A percentile compares a stretch with the other conserved stretches of the same genome.
Evolutionary conservation across 2,888 invertebrate genomes (phyloP).

Genomic region (Eristalinus sepulchralis): DNA sequence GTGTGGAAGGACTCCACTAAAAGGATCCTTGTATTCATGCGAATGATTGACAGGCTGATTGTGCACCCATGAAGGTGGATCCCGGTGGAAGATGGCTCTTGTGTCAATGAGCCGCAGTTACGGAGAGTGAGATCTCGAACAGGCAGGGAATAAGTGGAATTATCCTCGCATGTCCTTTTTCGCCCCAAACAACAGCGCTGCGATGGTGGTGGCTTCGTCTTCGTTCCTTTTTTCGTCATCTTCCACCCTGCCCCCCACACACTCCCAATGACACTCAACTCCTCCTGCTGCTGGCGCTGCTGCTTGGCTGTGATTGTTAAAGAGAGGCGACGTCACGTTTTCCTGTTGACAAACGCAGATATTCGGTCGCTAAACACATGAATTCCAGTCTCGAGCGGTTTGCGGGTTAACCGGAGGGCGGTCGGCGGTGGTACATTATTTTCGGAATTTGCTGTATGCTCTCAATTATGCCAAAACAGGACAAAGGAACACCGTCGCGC

Average conservation of each 20-base stretch:
- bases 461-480: slow-evolving; percentile 60
- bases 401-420: background rate
- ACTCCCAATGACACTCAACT: too few relatives aligned
- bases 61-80: slow-evolving; percentile 58
- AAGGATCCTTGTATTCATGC: slow-evolving; percentile 64
- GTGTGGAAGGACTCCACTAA: slow-evolving; percentile 27
- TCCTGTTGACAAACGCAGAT: slow-evolving; percentile 66
- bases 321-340: slow-evolving; percentile 56
- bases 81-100: slow-evolving; percentile 57
- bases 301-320: slow-evolving; percentile 41
- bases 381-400: slow-evolving; percentile 3
- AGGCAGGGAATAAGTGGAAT: slow-evolving; percentile 41
- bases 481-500: slow-evolving; percentile 45
- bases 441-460: slow-evolving; percentile 39
- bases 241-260: slow-evolving; percentile 6
- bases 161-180: slow-evolving; percentile 37
- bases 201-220: background rate
- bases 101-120: slow-evolving; percentile 54
- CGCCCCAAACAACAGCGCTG: background rate
- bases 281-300: background rate
- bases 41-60: slow-evolving; percentile 69
- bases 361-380: slow-evolving; percentile 27
- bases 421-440: slow-evolving; percentile 39
- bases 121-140: slow-evolving; percentile 15
- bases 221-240: background rate